These are phyloP conservation scores for Carterocephalus palaemon DNA, from an alignment of 2,888 invertebrate genomes.

Conservation along the genomic window DNA sequence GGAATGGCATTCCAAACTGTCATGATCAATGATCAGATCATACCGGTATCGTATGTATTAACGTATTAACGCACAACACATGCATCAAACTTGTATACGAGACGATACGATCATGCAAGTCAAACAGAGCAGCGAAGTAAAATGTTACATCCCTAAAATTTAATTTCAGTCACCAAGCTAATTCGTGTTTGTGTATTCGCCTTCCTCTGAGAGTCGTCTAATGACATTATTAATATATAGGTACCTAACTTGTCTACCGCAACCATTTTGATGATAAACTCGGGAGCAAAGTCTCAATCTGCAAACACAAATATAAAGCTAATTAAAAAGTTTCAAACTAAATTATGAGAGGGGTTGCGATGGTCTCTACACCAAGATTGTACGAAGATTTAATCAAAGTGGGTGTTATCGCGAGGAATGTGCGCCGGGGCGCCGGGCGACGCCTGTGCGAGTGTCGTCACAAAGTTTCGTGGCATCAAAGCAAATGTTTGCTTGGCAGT, in stretches of 20 bases:
- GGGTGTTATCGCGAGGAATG: constrained; percentile 60
- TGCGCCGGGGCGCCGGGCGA: constrained; percentile 41
- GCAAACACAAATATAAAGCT: constrained; percentile 79
- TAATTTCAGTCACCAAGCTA: constrained; percentile 1
- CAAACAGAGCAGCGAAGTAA: constrained; percentile 1
- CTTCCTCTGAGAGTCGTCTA: constrained; percentile 30
- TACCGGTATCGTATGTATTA: no score
- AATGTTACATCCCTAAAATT: constrained; percentile 2
- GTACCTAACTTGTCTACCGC: constrained; percentile 70
- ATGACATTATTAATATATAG: constrained; percentile 66
- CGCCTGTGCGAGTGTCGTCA: constrained; percentile 31
- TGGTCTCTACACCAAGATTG: constrained; percentile 73
- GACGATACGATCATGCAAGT: no score
- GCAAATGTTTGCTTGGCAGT: constrained; percentile 65
- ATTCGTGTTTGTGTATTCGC: constrained; percentile 10
- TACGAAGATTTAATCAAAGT: constrained; percentile 70
- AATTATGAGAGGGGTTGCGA: constrained; percentile 78
- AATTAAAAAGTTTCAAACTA: constrained; percentile 79
- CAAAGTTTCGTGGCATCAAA: constrained; percentile 39
- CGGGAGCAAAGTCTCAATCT: constrained; percentile 73
- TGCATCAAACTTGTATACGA: no score
- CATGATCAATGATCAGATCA: no score
- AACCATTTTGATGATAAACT: constrained; percentile 68
- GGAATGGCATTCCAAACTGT: no score
- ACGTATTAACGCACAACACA: no score